These are phyloP conservation scores for Pipa parva DNA, from an alignment of 2,113 vertebrate species.

Conservation along the genomic window DNA sequence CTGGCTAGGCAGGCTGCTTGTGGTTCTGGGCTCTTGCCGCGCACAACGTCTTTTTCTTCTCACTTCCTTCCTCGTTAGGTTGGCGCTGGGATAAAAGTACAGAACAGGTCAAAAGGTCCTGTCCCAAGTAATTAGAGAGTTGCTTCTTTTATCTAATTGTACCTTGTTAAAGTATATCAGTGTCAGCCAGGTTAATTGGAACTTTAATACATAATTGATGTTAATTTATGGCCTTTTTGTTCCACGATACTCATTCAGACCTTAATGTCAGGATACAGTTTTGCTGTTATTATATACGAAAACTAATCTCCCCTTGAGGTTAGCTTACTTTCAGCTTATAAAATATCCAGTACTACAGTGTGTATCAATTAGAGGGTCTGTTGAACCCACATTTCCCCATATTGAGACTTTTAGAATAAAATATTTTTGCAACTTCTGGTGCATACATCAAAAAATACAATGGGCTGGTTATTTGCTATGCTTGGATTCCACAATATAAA, in stretches of 20 bases:
- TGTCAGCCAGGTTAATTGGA: conserved; percentile 81
- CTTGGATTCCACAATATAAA: background rate
- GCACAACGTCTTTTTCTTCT: conserved; percentile 54
- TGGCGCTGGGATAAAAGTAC: conserved; percentile 66
- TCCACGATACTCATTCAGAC: conserved; percentile 63
- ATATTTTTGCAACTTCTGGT: background rate
- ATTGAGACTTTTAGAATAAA: conserved; percentile 14
- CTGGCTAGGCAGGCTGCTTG: conserved; percentile 46
- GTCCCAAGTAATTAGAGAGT: conserved; percentile 78
- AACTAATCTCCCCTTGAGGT: conserved; percentile 64
- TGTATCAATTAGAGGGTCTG: conserved; percentile 49
- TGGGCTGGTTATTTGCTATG: background rate
- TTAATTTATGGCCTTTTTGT: conserved; percentile 80
- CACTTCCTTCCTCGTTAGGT: conserved; percentile 66
- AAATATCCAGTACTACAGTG: conserved; percentile 46
- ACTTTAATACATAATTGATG: conserved; percentile 84
- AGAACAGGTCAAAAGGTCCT: conserved; percentile 73
- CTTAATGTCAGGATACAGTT: conserved; percentile 71
- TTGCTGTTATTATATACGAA: conserved; percentile 77
- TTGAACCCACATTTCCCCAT: conserved; percentile 27
- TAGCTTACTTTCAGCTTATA: conserved; percentile 54
- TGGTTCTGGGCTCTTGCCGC: conserved; percentile 47
- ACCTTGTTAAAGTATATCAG: conserved; percentile 78
- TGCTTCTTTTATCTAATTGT: conserved; percentile 74
- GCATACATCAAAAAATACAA: background rate